Evolutionary conservation across 2,113 vertebrate species (phyloP).

Genomic region (Macrotus californicus): DNA sequence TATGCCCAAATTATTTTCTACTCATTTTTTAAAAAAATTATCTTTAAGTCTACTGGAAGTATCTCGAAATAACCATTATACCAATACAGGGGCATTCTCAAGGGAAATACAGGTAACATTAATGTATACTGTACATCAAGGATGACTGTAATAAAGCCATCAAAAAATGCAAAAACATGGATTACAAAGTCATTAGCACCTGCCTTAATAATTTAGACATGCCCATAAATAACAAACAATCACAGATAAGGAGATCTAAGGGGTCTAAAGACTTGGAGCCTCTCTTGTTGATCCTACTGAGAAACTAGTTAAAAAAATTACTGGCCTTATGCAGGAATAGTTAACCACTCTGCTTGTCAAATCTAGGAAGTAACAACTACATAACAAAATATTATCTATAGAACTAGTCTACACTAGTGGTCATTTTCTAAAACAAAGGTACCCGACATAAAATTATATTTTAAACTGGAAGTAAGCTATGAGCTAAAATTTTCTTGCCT

Average conservation of each 20-base stretch:
- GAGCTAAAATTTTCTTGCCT: not conserved
- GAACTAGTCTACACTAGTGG: not conserved
- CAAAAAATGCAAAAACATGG: not conserved
- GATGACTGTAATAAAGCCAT: not conserved
- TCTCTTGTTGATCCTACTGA: not conserved
- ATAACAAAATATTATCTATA: not conserved
- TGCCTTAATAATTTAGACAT: not conserved
- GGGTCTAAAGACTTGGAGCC: not conserved
- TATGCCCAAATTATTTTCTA: not conserved
- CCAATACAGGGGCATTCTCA: not conserved
- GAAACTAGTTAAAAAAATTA: not conserved
- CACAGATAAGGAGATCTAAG: not conserved
- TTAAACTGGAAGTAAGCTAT: not conserved
- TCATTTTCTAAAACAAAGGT: constrained; percentile 13
- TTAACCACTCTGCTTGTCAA: not conserved
- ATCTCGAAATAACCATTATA: not conserved
- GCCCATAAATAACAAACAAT: not conserved
- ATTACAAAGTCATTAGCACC: not conserved
- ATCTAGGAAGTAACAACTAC: not conserved
- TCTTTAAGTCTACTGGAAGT: not conserved
- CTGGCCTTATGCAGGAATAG: not conserved
- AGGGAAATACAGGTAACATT: not conserved
- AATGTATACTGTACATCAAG: not conserved
- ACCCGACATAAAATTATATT: not conserved
- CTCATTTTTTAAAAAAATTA: not conserved